A percentile compares a stretch with the other conserved stretches of the same genome.
Conservation (phyloP, 2,888 invertebrate genomes). For the Drosophila differens region DNA sequence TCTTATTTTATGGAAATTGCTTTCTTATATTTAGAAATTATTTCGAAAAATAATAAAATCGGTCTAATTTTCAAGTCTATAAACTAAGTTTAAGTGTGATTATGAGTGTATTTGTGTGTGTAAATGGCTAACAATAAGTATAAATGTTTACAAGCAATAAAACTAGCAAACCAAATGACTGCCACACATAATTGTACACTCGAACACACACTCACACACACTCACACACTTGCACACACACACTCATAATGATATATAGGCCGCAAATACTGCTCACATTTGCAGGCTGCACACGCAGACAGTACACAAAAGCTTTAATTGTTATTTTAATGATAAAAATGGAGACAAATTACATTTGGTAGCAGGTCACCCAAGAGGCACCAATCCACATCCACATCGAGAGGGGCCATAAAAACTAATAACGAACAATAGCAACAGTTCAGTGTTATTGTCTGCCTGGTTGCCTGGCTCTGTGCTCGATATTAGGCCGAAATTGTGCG, state of each 20-base stretch:
- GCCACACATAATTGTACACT: conserved; percentile 21
- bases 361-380: conserved; percentile 46
- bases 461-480: conserved; percentile 11
- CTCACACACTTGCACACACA: conserved; percentile 7
- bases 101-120: not conserved
- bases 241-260: conserved; percentile 62
- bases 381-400: conserved; percentile 19
- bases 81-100: too few relatives aligned
- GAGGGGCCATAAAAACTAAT: conserved; percentile 67
- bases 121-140: conserved; percentile 65
- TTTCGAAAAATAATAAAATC: not conserved
- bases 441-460: conserved; percentile 61
- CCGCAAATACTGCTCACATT: conserved; percentile 74
- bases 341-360: conserved; percentile 74
- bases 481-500: conserved; percentile 51
- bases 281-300: conserved; percentile 47
- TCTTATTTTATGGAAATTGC: not conserved
- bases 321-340: conserved; percentile 81
- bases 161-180: conserved; percentile 60
- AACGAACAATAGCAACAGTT: conserved; percentile 76
- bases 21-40: not conserved
- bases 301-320: conserved; percentile 72
- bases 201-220: conserved; percentile 7
- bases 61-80: not conserved
- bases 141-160: conserved; percentile 79